Evolutionary conservation across 1,140 invertebrate species (phyloP).

Genomic region (Cotesia glomerata): DNA sequence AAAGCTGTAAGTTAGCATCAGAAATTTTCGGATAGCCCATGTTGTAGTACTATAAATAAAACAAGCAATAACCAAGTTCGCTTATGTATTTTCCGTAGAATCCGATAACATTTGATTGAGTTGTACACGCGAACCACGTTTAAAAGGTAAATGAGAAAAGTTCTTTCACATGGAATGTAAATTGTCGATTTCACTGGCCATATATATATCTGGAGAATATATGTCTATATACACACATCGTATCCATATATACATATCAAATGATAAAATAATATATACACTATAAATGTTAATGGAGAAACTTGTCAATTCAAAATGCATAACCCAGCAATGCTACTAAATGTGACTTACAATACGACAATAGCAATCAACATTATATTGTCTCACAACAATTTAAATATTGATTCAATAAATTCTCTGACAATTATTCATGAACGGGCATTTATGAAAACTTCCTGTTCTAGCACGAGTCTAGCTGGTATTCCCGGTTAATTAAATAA

Average conservation of each 20-base stretch:
- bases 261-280: neutral
- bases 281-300: conserved; percentile 2
- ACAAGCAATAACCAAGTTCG: conserved; percentile 4
- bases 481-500: conserved; percentile 19
- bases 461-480: neutral
- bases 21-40: too few species aligned
- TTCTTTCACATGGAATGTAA: neutral
- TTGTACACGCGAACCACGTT: conserved; percentile 4
- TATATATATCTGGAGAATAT: neutral
- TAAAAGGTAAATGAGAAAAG: conserved; percentile 2
- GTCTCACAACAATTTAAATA: neutral
- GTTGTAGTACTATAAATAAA: too few species aligned
- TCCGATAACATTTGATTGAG: conserved; percentile 18
- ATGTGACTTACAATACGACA: neutral
- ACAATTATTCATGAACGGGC: conserved; percentile 17
- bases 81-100: neutral
- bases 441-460: conserved; percentile 19
- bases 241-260: too few species aligned
- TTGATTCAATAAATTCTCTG: neutral
- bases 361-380: conserved; percentile 20
- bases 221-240: neutral
- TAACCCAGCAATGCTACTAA: neutral
- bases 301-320: neutral
- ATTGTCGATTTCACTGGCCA: neutral
- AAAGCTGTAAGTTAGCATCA: too few species aligned